A percentile compares a stretch with the other conserved stretches of the same genome.
phyloP scores from a whole-genome alignment of 2,797 vertebrate genomes.

The Chloroceryle amazona region DNA sequence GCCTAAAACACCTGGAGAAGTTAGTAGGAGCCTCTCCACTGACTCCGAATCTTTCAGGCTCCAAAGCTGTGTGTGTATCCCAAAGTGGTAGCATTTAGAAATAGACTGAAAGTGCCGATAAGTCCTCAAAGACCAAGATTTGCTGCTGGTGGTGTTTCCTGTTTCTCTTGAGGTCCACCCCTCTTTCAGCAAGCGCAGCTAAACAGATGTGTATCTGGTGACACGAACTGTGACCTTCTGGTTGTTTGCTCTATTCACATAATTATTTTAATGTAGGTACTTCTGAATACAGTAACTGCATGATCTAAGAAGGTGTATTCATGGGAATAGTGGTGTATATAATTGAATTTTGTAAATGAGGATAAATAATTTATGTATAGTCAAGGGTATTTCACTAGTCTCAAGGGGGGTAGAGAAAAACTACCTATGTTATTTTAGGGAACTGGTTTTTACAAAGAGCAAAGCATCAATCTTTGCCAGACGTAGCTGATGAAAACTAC shows the following conservation, averaged over 20 bases:
- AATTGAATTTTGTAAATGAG: slow-evolving; percentile 20
- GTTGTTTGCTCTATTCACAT: slow-evolving; percentile 28
- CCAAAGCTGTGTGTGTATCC: background rate
- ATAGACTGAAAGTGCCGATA: background rate
- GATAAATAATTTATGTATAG: background rate
- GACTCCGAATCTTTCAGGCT: background rate
- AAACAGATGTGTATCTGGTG: background rate
- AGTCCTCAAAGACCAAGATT: background rate
- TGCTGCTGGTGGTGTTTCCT: background rate
- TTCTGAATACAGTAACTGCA: slow-evolving; percentile 40
- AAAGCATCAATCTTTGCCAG: background rate
- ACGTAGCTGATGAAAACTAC: background rate
- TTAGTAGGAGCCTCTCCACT: background rate
- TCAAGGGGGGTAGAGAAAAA: background rate
- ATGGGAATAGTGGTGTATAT: background rate
- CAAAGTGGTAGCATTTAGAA: background rate
- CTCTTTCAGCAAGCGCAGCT: background rate
- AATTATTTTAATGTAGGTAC: slow-evolving; percentile 52
- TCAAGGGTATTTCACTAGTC: background rate
- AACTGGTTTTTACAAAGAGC: background rate
- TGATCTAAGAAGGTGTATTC: slow-evolving; percentile 33
- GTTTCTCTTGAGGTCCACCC: background rate
- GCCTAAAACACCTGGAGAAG: background rate
- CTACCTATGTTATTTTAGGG: background rate
- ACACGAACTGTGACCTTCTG: slow-evolving; percentile 14